Evolutionary conservation across 1,140 invertebrate genomes (phyloP).

Genomic region (Tribolium madens): DNA sequence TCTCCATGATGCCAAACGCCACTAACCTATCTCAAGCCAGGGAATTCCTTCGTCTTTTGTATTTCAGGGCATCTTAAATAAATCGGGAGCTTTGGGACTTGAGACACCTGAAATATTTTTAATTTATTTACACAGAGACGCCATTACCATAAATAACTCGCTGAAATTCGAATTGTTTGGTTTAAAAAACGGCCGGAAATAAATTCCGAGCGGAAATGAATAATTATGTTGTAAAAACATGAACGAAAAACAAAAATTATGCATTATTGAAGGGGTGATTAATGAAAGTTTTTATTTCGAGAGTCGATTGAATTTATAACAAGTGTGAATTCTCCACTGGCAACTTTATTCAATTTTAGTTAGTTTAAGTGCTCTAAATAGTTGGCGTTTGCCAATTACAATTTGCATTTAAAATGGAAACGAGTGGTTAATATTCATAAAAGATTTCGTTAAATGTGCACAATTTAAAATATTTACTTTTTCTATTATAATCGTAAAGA

Average conservation of each 20-base stretch:
- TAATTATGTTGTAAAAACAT: background rate
- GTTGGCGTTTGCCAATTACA: conserved; percentile 21
- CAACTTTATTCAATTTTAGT: conserved; percentile 7
- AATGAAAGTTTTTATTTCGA: background rate
- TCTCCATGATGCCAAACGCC: conserved; percentile 34
- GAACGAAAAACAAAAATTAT: background rate
- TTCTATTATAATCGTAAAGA: conserved; percentile 30
- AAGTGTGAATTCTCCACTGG: background rate
- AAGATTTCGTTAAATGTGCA: conserved; percentile 34
- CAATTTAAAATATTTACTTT: conserved; percentile 11
- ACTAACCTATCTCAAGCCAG: conserved; percentile 38
- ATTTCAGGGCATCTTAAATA: conserved; percentile 8
- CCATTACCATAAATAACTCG: conserved; percentile 2
- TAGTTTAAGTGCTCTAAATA: conserved; percentile 22
- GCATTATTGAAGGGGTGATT: background rate
- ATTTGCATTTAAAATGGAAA: conserved; percentile 24
- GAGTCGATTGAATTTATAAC: background rate
- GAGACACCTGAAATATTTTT: conserved; percentile 15
- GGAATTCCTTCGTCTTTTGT: conserved; percentile 24
- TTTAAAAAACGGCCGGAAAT: conserved; percentile 4
- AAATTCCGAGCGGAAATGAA: conserved; percentile 4
- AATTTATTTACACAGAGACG: conserved; percentile 17
- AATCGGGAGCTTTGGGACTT: conserved; percentile 1
- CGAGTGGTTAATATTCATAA: background rate
- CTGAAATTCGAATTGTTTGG: conserved; percentile 3